Conservation (phyloP, 2,888 invertebrate species). For the Microctonus brassicae region DNA sequence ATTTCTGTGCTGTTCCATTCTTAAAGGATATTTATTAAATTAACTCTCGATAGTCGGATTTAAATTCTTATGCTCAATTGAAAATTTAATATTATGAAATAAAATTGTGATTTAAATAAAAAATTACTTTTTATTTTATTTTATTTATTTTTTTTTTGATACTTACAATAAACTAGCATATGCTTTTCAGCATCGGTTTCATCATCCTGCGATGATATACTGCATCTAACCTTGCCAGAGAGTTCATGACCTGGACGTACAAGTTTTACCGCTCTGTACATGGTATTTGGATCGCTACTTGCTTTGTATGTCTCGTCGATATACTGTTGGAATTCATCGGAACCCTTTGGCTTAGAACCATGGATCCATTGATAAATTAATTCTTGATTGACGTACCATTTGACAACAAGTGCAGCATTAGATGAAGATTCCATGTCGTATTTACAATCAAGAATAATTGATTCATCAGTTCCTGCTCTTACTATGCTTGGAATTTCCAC, state of each 20-base stretch:
- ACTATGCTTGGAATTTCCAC: slow-evolving; percentile 76
- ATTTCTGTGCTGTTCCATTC: too few relatives aligned
- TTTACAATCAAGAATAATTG: slow-evolving; percentile 80
- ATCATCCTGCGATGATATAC: slow-evolving; percentile 78
- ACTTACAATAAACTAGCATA: slow-evolving; percentile 62
- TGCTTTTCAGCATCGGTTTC: slow-evolving; percentile 70
- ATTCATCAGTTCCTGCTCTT: slow-evolving; percentile 73
- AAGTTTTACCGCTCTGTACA: slow-evolving; percentile 80
- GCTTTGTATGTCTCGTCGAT: slow-evolving; percentile 76
- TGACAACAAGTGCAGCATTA: slow-evolving; percentile 78
- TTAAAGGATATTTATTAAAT: too few relatives aligned
- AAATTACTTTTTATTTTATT: too few relatives aligned
- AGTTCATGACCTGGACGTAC: slow-evolving; percentile 78
- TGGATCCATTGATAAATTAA: slow-evolving; percentile 88
- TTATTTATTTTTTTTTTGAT: not conserved
- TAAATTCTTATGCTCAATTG: too few relatives aligned
- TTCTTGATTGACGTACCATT: slow-evolving; percentile 80
- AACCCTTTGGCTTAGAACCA: slow-evolving; percentile 76
- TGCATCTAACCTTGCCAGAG: slow-evolving; percentile 81
- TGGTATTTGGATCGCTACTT: slow-evolving; percentile 77
- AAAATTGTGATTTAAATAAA: too few relatives aligned
- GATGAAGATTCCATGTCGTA: slow-evolving; percentile 74
- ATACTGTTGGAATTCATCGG: slow-evolving; percentile 67
- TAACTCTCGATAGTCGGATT: too few relatives aligned
- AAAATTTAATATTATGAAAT: too few relatives aligned